Percentiles rank a stretch among this genome's conserved stretches.
These are phyloP conservation scores for Manacus vitellinus DNA, from an alignment of 2,113 vertebrate genomes.

Conservation along the genomic window DNA sequence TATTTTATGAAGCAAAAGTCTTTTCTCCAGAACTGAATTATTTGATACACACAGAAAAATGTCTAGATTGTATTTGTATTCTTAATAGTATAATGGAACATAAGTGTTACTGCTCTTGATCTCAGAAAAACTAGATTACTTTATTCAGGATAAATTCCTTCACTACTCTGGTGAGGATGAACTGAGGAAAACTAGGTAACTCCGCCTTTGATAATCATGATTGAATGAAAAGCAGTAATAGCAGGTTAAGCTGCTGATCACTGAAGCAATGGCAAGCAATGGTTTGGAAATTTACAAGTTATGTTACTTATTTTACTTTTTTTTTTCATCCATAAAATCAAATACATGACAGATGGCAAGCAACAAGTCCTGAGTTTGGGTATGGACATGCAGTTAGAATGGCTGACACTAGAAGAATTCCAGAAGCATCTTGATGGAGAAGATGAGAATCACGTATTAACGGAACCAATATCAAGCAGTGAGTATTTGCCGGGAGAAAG, in stretches of 20 bases:
- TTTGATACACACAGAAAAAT: neutral
- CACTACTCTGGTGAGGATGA: neutral
- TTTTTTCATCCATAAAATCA: neutral
- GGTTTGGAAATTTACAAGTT: neutral
- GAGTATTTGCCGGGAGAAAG: constrained; percentile 65
- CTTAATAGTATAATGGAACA: neutral
- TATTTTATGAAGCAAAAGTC: neutral
- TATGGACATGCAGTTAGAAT: constrained; percentile 94
- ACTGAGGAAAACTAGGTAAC: neutral
- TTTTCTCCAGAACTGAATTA: neutral
- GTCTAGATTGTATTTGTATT: neutral
- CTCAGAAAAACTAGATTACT: neutral
- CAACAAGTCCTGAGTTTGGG: constrained; percentile 85
- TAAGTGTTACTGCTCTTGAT: neutral
- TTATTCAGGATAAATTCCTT: neutral
- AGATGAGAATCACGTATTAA: constrained; percentile 81
- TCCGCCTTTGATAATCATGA: neutral
- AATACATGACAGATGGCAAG: constrained; percentile 54
- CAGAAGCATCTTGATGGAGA: constrained; percentile 94
- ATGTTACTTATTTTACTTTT: neutral
- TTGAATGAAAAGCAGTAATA: neutral
- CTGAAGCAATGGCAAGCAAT: neutral
- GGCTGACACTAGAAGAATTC: constrained; percentile 95
- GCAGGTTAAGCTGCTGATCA: neutral
- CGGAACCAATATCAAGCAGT: constrained; percentile 83